Base-by-base conservation (phyloP, 2,797 vertebrate genomes). In the Lacerta viridis region DNA sequence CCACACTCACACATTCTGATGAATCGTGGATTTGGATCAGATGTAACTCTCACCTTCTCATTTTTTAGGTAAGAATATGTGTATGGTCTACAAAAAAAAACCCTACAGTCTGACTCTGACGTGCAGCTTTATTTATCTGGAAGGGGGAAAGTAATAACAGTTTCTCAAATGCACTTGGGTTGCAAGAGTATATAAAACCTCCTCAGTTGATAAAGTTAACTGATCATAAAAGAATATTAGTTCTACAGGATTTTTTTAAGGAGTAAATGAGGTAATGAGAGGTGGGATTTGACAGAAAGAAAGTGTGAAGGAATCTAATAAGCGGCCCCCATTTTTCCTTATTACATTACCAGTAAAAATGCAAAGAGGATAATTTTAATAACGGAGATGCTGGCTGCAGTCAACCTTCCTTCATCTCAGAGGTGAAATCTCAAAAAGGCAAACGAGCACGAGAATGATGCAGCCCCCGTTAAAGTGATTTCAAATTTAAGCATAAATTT, bases 401-500 rank as follows among this genome's bases (percentile, higher is more conserved):
- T 96, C 85, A 94, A 96, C 93, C 72, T 92, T 93, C 86, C 94
- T 95, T 93, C 91, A 94, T 95, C 91, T 94, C 91, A 91, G 92
- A 95, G 87, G 90, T 96, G 87, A 96, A 95, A 95, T 96, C 94
- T 94, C 91, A 93, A 96, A 90, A 88, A 95, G 89, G 88, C 92
- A 95, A 95, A 95, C 92, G 85, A 94, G 90, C n/a, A 0, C 94
- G 92, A 92, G 88, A 95, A 91, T 95, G 96, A 91, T 95, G 93
- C 93, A 85, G 71, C 75, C 64, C 79, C 85, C 84, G 94, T 95
- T 96, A 94, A 95, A 97, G 92, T 93, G 92, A 94, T 97, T 96
- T 96, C 94, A 93, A 96, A 96, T 95, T 94, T 95, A 94, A 96
- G 94, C 90, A 90, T 95, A 94, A 96, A 94, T 97, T 97, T 96